Conservation (phyloP, 2,888 invertebrate species). For the Crepidodera aurea region DNA sequence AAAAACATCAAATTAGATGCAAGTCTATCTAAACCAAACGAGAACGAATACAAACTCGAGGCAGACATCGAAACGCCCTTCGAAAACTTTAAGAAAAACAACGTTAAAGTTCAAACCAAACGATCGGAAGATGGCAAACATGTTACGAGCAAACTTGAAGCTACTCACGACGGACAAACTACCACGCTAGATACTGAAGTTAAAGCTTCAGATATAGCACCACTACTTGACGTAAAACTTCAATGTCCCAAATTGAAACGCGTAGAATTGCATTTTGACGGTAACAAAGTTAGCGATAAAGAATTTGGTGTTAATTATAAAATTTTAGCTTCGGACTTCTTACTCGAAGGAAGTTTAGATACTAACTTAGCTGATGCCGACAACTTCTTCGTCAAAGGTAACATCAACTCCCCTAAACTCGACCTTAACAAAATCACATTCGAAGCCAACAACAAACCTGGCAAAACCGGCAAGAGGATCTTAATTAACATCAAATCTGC, state of each 20-base stretch:
- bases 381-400: slow-evolving; percentile 69
- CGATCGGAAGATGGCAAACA: slow-evolving; percentile 49
- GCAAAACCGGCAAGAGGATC: slow-evolving; percentile 69
- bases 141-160: slow-evolving; percentile 57
- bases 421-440: slow-evolving; percentile 71
- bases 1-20: slow-evolving; percentile 59
- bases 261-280: slow-evolving; percentile 60
- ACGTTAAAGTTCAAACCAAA: slow-evolving; percentile 59
- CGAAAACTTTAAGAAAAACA: slow-evolving; percentile 56
- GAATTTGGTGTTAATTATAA: slow-evolving; percentile 68
- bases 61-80: slow-evolving; percentile 62
- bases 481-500: slow-evolving; percentile 71
- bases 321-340: slow-evolving; percentile 59
- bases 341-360: slow-evolving; percentile 65
- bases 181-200: slow-evolving; percentile 67
- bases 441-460: slow-evolving; percentile 69
- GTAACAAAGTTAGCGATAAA: slow-evolving; percentile 64
- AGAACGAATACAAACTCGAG: slow-evolving; percentile 61
- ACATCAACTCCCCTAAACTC: slow-evolving; percentile 71
- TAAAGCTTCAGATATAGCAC: slow-evolving; percentile 65
- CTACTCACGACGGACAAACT: slow-evolving; percentile 67
- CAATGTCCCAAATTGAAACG: slow-evolving; percentile 63
- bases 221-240: slow-evolving; percentile 66
- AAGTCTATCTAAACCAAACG: slow-evolving; percentile 35
- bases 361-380: slow-evolving; percentile 69